Evolutionary conservation across 2,113 vertebrate genomes (phyloP).

Genomic region (Anthoscopus minutus): DNA sequence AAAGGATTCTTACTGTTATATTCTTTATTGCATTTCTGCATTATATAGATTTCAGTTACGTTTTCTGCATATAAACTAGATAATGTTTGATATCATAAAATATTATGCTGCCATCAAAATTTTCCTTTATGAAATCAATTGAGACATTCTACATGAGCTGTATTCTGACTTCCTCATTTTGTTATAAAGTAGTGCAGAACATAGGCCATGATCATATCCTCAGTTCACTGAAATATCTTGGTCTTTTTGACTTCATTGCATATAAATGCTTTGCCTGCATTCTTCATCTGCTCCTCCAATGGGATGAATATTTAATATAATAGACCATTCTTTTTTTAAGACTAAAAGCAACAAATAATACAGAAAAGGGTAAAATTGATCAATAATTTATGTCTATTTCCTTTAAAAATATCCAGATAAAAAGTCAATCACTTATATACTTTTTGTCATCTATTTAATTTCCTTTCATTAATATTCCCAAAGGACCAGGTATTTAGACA

Average conservation of each 20-base stretch:
- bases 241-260: neutral
- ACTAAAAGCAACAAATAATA: neutral
- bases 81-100: accelerated
- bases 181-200: neutral
- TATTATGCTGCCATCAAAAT: neutral
- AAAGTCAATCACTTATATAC: neutral
- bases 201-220: neutral
- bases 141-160: neutral
- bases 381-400: neutral
- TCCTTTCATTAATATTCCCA: neutral
- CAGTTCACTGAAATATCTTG: neutral
- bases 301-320: neutral
- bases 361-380: neutral
- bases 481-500: neutral
- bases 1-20: neutral
- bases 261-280: neutral
- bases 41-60: accelerated
- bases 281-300: neutral
- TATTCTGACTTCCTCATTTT: neutral
- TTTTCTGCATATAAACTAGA: neutral
- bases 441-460: neutral
- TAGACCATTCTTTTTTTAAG: neutral
- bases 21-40: neutral
- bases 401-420: neutral
- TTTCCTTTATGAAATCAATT: neutral